A percentile compares a stretch with the other conserved stretches of the same genome.
Conservation (phyloP, 2,113 vertebrate species). For the Emydocephalus ijimae region DNA sequence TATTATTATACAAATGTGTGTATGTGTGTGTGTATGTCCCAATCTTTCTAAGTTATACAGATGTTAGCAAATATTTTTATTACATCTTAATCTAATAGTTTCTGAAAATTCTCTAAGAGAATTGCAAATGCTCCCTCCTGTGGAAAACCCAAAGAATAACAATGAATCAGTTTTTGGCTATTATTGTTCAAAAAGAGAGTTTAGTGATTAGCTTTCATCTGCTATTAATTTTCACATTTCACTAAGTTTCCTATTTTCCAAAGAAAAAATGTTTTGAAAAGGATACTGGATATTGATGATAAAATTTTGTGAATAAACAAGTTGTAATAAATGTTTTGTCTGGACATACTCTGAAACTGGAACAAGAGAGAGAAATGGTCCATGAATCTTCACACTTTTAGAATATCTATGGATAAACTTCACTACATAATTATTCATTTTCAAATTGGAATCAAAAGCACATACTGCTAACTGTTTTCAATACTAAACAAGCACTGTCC, state of each 20-base stretch:
- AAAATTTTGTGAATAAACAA: neutral
- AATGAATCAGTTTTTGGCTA: neutral
- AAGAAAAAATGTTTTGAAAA: neutral
- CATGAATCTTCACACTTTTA: accelerated
- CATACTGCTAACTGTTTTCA: neutral
- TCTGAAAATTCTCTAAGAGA: neutral
- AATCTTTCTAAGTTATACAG: no score
- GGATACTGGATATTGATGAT: neutral
- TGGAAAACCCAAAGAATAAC: neutral
- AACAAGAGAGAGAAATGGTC: accelerated
- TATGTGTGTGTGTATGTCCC: no score
- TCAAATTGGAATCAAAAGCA: accelerated
- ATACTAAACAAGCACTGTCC: neutral
- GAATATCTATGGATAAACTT: neutral
- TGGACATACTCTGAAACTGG: neutral
- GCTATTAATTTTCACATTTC: neutral
- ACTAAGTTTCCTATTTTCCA: neutral
- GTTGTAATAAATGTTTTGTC: neutral
- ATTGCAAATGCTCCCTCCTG: conserved; percentile 32
- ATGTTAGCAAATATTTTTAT: neutral
- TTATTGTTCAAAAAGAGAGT: neutral
- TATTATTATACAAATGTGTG: neutral
- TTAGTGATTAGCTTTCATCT: neutral
- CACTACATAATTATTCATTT: neutral
- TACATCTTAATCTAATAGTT: neutral